Evolutionary conservation across 2,888 invertebrate genomes (phyloP).

Genomic region (Oscheius sp.): DNA sequence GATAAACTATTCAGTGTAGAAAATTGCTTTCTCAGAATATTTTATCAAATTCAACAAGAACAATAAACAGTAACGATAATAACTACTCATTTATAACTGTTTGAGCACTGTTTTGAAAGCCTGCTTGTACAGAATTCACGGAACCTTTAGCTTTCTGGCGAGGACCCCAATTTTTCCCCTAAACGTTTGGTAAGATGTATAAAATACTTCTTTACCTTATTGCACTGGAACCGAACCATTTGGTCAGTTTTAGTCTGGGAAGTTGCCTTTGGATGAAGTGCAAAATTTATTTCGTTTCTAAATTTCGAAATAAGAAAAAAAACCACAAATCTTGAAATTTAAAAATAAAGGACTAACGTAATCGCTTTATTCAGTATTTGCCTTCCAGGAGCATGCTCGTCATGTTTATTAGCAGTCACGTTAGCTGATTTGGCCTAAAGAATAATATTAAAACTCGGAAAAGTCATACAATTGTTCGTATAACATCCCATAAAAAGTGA

Average conservation of each 20-base stretch:
- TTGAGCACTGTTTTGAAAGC: conserved; percentile 48
- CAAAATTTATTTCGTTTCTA: conserved; percentile 64
- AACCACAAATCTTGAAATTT: background rate
- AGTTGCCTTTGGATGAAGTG: conserved; percentile 61
- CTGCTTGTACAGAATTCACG: conserved; percentile 66
- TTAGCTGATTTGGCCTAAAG: conserved; percentile 52
- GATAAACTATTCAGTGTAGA: too few species aligned
- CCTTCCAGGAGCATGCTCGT: conserved; percentile 44
- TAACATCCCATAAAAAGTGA: conserved; percentile 88
- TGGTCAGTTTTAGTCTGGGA: conserved; percentile 58
- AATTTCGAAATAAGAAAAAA: conserved; percentile 19
- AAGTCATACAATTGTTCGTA: conserved; percentile 79
- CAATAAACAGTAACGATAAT: background rate
- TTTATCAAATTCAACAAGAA: background rate
- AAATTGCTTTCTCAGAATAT: too few species aligned
- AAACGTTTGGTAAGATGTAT: background rate
- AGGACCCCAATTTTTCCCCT: conserved; percentile 73
- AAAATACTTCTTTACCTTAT: conserved; percentile 47
- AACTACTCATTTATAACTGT: background rate
- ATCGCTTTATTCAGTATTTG: conserved; percentile 40
- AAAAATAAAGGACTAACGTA: conserved; percentile 12
- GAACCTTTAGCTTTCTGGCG: conserved; percentile 72
- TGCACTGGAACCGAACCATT: conserved; percentile 71
- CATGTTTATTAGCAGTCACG: conserved; percentile 45
- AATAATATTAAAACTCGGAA: background rate